Base-by-base conservation (phyloP, 2,113 vertebrate species). In the Sigmodon hispidus region DNA sequence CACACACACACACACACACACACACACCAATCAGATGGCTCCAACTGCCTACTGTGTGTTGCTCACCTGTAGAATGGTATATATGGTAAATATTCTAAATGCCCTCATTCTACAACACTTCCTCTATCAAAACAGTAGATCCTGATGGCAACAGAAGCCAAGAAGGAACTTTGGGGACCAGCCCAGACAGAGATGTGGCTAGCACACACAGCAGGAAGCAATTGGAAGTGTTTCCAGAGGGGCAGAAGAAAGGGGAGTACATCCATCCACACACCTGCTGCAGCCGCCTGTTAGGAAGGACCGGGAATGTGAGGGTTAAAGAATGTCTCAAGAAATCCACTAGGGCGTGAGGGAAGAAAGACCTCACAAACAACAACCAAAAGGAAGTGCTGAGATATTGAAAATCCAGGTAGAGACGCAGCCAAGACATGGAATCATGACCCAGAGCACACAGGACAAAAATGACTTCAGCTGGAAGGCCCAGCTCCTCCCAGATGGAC, bases 311-410 rank as follows among this genome's bases (percentile, higher is more conserved):
- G 50, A 93, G 50, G 45, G 61, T 72, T 91, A 55, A 92, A 88
- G 52, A 93, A 55, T 65, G 52, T 88, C 70, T 87, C 21, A 73
- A 81, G 69, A 90, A 96, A 91, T 40, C 29, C 26, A 57, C 50
- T 6, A 24, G 34, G 45, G 16, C 16, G 36, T 3, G 34, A 16
- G 0, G 7, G 5, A 22, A 26, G 26, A 7, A 29, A 19, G 16
- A n/a, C 4, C 69, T 57, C 67, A 73, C 1, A 73, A 48, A 57
- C 65, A 69, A 40, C 48, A 40, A 75, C 83, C 40, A 43, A 63
- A 83, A 77, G 13, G 48, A 16, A 69, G 84, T 1, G 2, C 31
- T 15, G 7, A 21, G 19, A 69, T 16, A 72, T 8, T 67, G 59
- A 89, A 57, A 95, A 83, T 2, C 34, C 26, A 75, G 90, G 36